Evolutionary conservation across 2,888 invertebrate genomes (phyloP).

Genomic region (Cantharis nigra): DNA sequence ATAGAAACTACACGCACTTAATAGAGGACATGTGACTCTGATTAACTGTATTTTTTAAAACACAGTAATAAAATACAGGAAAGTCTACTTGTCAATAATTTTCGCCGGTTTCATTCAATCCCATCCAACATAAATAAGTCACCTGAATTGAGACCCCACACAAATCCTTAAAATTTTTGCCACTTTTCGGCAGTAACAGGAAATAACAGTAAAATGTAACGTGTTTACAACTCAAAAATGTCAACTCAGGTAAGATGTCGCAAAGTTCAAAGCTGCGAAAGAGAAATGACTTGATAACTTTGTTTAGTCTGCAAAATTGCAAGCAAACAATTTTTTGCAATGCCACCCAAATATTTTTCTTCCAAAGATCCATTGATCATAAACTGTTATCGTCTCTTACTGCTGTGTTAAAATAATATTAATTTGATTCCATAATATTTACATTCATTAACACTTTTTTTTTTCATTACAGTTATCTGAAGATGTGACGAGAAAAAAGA

Average conservation of each 20-base stretch:
- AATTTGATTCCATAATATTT: not conserved
- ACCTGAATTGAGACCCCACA: not conserved
- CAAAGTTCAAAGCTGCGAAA: not conserved
- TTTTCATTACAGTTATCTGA: slow-evolving; percentile 76
- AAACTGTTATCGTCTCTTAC: not conserved
- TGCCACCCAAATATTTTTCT: not conserved
- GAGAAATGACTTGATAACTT: not conserved
- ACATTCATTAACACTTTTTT: not conserved
- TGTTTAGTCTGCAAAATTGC: not conserved
- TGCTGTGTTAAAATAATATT: not conserved
- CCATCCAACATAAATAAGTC: not conserved
- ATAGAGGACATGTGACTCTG: not conserved
- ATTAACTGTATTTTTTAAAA: slow-evolving; percentile 11
- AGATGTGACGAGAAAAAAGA: slow-evolving; percentile 83
- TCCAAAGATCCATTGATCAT: not conserved
- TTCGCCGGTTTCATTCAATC: not conserved
- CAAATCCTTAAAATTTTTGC: not conserved
- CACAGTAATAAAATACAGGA: not conserved
- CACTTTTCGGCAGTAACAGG: not conserved
- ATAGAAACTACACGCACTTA: slow-evolving; percentile 4
- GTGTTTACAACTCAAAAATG: not conserved
- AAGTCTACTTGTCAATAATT: not conserved
- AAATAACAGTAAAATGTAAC: not conserved
- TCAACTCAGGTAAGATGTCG: not conserved
- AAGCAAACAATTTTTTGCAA: not conserved